Evolutionary conservation across 1,140 invertebrate species (phyloP), one percentile per base, ranked within the genome.

Genomic region (Plodia interpunctella): DNA sequence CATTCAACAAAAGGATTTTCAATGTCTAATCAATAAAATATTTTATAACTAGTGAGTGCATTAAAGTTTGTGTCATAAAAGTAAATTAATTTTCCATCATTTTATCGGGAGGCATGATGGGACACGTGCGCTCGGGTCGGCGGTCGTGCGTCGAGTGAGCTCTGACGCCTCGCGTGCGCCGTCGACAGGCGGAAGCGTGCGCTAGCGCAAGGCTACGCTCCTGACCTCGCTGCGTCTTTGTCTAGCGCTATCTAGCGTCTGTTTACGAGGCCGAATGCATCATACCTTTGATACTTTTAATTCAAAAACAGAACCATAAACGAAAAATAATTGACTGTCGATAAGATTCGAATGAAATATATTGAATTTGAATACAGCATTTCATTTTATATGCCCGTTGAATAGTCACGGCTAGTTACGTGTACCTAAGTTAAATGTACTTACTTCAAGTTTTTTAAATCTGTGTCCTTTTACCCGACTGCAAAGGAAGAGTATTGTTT

Each of bases 201-300:
- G 84, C 83, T 77, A 82, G 80, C 81, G 73, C 85, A 88, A 88
- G 83, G 85, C 85, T 86, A 78, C 80, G 85, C 85, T 86, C 85
- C 82, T 85, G 85, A 88, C 85, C 85, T 88, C 85, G 85, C 83
- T 55, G 78, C 80, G 83, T 86, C 85, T 88, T 88, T 88, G 85
- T 88, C 85, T 88, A 88, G 79, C 80, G 73, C 82, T 88, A 88
- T 88, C 85, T 88, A 86, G 74, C 83, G 82, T 87, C 81, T 86
- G 81, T 88, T 88, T 85, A 79, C 81, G 75, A 87, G 85, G 82
- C 80, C 82, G 74, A 84, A 87, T 85, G 79, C 82, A 87, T 87
- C 83, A 86, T 85, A 85, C 81, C 67, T 72, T 75, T 68, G 76
- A 73, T 44, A 44, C 38, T n/a, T 44, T 44, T 44, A 44, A 44